Percentiles rank a stretch among this genome's conserved stretches.
Evolutionary conservation across 2,113 vertebrate genomes (phyloP).

Genomic region (Lucifuga dentata): DNA sequence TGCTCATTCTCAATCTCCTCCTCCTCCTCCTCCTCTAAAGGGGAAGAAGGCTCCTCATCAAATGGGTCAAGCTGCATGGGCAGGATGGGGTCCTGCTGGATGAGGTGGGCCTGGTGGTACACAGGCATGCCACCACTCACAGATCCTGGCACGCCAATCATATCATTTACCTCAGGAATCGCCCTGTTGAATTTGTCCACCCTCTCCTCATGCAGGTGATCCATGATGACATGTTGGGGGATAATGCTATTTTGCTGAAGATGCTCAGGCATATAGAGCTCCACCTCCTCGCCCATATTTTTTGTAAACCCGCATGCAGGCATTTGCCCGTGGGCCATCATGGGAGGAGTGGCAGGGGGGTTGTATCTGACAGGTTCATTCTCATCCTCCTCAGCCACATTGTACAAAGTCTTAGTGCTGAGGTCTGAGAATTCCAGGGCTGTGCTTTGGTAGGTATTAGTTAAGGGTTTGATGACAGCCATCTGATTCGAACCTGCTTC

Average conservation of each 20-base stretch:
- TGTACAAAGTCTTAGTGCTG: conserved; percentile 93
- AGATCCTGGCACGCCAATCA: conserved; percentile 75
- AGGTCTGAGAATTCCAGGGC: conserved; percentile 91
- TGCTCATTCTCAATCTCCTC: conserved; percentile 84
- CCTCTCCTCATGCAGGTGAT: conserved; percentile 84
- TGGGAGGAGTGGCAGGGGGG: conserved; percentile 86
- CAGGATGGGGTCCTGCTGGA: conserved; percentile 82
- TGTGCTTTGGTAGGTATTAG: conserved; percentile 91
- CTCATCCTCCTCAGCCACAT: conserved; percentile 91
- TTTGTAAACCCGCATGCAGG: conserved; percentile 71
- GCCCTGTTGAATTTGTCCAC: conserved; percentile 77
- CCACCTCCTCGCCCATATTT: conserved; percentile 76
- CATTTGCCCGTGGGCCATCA: conserved; percentile 85
- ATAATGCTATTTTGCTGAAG: conserved; percentile 79
- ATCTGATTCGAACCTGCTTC: conserved; percentile 97
- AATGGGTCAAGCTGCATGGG: conserved; percentile 83
- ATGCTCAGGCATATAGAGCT: conserved; percentile 84
- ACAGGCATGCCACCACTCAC: conserved; percentile 76
- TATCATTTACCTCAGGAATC: conserved; percentile 80
- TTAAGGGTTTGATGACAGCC: conserved; percentile 98
- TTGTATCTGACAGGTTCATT: conserved; percentile 83
- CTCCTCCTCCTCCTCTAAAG: conserved; percentile 66
- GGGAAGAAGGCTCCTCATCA: conserved; percentile 80
- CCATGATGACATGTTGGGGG: conserved; percentile 80
- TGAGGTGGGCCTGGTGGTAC: conserved; percentile 76